Conservation (phyloP, 1,140 invertebrate genomes). For the Leptinotarsa texana region DNA sequence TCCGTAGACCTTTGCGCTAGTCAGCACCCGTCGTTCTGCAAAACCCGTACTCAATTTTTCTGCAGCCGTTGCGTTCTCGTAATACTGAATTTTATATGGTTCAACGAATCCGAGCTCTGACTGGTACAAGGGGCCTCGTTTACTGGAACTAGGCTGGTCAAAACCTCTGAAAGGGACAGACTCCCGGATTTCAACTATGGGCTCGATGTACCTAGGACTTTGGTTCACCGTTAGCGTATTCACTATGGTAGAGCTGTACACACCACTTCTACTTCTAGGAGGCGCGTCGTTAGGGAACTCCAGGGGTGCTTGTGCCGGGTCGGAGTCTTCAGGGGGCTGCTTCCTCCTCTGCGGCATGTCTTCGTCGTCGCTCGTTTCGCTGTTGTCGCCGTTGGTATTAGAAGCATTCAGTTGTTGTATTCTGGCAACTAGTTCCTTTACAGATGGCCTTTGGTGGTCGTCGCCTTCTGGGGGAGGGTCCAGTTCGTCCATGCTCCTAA, state of each 20-base stretch:
- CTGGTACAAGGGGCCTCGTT: slow-evolving; percentile 33
- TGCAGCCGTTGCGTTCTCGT: slow-evolving; percentile 27
- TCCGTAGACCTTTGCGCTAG: slow-evolving; percentile 42
- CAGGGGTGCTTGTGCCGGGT: slow-evolving; percentile 52
- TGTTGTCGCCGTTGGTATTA: slow-evolving; percentile 42
- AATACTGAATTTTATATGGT: slow-evolving; percentile 37
- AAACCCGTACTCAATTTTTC: slow-evolving; percentile 44
- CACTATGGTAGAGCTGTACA: slow-evolving; percentile 50
- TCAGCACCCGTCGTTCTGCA: slow-evolving; percentile 49
- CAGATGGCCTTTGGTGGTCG: slow-evolving; percentile 57
- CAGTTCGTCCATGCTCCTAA: slow-evolving; percentile 53
- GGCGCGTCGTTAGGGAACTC: slow-evolving; percentile 55
- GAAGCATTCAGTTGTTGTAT: slow-evolving; percentile 56
- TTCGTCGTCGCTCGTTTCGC: slow-evolving; percentile 64
- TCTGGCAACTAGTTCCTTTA: slow-evolving; percentile 64
- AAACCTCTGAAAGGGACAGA: slow-evolving; percentile 27
- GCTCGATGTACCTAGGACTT: slow-evolving; percentile 47
- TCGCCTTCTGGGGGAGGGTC: slow-evolving; percentile 50
- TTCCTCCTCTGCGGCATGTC: slow-evolving; percentile 60
- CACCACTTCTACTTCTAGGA: slow-evolving; percentile 55
- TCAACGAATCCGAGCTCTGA: slow-evolving; percentile 41
- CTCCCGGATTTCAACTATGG: slow-evolving; percentile 48
- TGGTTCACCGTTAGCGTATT: slow-evolving; percentile 39
- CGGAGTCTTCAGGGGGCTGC: slow-evolving; percentile 61
- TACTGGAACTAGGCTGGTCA: slow-evolving; percentile 30